These are phyloP conservation scores for Philereme transversata DNA, from an alignment of 2,888 invertebrate genomes.

Conservation along the genomic window DNA sequence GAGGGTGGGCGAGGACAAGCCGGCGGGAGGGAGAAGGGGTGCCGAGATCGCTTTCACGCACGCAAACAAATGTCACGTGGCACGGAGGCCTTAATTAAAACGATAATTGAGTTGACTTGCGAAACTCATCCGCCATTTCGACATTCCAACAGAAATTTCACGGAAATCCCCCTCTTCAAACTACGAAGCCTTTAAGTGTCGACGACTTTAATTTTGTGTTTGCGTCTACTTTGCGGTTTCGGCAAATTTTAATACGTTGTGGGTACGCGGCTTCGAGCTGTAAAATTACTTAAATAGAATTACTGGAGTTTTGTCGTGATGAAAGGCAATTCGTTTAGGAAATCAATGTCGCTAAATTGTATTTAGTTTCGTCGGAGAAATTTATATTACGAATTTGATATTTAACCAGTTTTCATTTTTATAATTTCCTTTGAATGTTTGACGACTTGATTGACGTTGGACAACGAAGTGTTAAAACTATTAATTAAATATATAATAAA, in stretches of 20 bases:
- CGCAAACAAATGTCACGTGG: constrained; percentile 84
- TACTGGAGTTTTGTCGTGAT: constrained; percentile 65
- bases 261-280: constrained; percentile 71
- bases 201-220: constrained; percentile 83
- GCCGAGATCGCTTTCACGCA: constrained; percentile 79
- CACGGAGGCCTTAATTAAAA: constrained; percentile 82
- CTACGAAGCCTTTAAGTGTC: constrained; percentile 81
- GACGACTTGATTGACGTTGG: no score
- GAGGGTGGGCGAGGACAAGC: constrained; percentile 39
- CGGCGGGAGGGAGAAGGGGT: constrained; percentile 41
- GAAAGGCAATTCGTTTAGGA: constrained; percentile 38
- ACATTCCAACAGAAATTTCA: constrained; percentile 80
- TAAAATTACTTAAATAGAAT: constrained; percentile 80
- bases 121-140: constrained; percentile 83
- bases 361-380: constrained; percentile 14
- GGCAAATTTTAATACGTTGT: constrained; percentile 77
- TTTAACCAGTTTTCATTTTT: neutral
- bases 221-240: constrained; percentile 81
- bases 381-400: constrained; percentile 3
- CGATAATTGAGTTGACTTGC: constrained; percentile 84
- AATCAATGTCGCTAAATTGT: constrained; percentile 29
- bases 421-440: no score
- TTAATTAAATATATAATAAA: no score
- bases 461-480: no score
- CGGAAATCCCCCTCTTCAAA: constrained; percentile 77